phyloP scores from a whole-genome alignment of 2,888 invertebrate species.

The Euzophera pinguis region DNA sequence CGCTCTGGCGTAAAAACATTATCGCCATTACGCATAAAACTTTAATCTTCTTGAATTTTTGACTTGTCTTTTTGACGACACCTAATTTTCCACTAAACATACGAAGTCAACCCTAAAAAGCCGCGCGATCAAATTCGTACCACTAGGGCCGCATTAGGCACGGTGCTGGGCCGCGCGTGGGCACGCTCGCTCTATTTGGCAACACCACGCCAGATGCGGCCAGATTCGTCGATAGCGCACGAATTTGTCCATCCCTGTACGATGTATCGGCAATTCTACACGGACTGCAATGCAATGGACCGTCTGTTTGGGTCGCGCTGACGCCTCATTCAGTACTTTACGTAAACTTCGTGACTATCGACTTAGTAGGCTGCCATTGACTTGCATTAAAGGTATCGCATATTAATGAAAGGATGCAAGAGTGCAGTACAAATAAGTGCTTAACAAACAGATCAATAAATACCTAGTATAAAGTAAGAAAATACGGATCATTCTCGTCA shows the following conservation, averaged over 20 bases:
- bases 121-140: neutral
- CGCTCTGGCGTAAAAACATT: no score
- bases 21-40: no score
- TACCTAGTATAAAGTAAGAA: no score
- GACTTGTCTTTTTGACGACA: no score
- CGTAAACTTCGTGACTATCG: neutral
- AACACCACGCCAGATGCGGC: constrained; percentile 12
- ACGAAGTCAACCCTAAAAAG: neutral
- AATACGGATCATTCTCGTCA: no score
- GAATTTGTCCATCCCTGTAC: constrained; percentile 12
- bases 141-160: neutral
- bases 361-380: neutral
- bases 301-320: no score
- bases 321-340: neutral
- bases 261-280: constrained; percentile 4
- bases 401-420: no score
- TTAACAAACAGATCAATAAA: no score
- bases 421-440: no score
- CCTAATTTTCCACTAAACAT: no score
- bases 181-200: constrained; percentile 16
- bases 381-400: no score
- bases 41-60: no score
- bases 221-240: constrained; percentile 13
- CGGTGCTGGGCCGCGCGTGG: constrained; percentile 7
- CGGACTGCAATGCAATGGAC: neutral